These are phyloP conservation scores for Neogale vison DNA, from an alignment of 2,113 vertebrate genomes.

Conservation along the genomic window DNA sequence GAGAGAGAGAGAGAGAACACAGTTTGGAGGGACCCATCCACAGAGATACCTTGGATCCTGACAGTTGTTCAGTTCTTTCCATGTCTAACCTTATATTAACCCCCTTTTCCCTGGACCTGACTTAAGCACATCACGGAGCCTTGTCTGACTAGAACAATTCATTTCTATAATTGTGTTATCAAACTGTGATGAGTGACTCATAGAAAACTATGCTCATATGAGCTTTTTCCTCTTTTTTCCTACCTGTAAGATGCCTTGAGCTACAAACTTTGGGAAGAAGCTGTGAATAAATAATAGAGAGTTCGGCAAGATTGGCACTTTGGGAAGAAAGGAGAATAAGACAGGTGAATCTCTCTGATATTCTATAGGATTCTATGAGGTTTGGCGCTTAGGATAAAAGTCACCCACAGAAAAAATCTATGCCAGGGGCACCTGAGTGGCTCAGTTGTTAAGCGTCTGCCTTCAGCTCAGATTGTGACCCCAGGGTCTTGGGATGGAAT, in stretches of 20 bases:
- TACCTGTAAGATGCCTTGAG: background rate
- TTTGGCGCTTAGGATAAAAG: background rate
- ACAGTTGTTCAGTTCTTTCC: background rate
- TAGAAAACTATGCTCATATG: background rate
- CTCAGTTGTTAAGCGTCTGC: too few relatives aligned
- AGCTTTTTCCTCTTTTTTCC: background rate
- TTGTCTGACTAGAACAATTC: background rate
- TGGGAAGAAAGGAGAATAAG: background rate
- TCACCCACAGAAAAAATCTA: background rate
- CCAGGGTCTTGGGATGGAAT: too few relatives aligned
- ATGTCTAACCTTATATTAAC: background rate
- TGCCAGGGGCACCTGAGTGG: too few relatives aligned
- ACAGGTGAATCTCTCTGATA: background rate
- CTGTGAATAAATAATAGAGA: background rate
- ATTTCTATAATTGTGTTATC: background rate
- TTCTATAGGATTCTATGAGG: background rate
- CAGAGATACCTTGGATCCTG: background rate
- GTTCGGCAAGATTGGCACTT: background rate
- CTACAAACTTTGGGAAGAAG: background rate
- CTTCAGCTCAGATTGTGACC: too few relatives aligned
- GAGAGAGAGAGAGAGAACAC: too few relatives aligned
- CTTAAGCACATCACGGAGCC: too few relatives aligned
- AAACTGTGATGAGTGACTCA: background rate
- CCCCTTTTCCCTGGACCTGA: background rate
- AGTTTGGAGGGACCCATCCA: background rate